Evolutionary conservation across 2,113 vertebrate genomes (phyloP).

Genomic region (Speoplatyrhinus poulsoni): DNA sequence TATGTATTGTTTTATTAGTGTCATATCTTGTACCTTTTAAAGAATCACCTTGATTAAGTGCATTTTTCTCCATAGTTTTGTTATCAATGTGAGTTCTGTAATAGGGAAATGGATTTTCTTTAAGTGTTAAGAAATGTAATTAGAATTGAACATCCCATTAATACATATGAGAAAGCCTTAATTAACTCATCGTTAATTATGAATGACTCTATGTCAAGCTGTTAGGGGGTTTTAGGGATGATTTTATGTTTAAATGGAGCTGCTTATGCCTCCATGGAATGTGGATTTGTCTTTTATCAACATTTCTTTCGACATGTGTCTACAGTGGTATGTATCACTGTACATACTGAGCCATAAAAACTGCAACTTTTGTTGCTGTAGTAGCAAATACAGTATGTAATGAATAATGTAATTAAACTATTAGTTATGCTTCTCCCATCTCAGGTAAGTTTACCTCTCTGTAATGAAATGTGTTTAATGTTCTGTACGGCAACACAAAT

Average conservation of each 20-base stretch:
- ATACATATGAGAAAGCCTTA: conserved; percentile 70
- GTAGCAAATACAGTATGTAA: neutral
- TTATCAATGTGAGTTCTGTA: conserved; percentile 43
- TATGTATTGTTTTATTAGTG: neutral
- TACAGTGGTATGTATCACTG: neutral
- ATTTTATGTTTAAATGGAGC: conserved; percentile 47
- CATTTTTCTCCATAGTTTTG: conserved; percentile 2
- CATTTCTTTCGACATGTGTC: neutral
- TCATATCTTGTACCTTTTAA: conserved; percentile 8
- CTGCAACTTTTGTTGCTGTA: neutral
- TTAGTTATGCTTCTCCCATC: no score
- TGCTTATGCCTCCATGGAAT: conserved; percentile 32
- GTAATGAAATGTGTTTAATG: no score
- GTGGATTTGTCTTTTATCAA: conserved; percentile 11
- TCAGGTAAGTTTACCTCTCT: no score
- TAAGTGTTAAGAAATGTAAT: conserved; percentile 69
- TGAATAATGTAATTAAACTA: neutral
- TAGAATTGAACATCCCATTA: conserved; percentile 72
- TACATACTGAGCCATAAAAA: neutral
- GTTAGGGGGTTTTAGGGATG: conserved; percentile 59
- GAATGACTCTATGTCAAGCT: conserved; percentile 69
- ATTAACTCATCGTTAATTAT: conserved; percentile 77
- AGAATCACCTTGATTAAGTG: neutral
- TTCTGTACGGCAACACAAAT: no score
- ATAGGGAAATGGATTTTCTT: conserved; percentile 59